Conservation (phyloP, 2,888 invertebrate species). For the Acanthosepion lycidas region DNA sequence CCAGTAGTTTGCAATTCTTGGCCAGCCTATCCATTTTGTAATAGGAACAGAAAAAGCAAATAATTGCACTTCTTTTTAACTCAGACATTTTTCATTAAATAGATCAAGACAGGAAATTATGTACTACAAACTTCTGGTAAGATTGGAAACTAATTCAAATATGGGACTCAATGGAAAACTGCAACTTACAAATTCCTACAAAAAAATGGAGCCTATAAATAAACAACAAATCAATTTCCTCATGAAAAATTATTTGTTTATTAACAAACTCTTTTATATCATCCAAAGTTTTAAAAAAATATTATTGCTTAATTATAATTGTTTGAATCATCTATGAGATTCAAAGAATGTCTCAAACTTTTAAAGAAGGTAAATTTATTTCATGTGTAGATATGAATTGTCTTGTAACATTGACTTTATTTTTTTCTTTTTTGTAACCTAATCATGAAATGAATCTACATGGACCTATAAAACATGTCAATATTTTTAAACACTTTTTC, state of each 20-base stretch:
- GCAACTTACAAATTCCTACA: too few relatives aligned
- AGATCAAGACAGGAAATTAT: too few relatives aligned
- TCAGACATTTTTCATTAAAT: too few relatives aligned
- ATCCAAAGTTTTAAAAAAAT: background rate
- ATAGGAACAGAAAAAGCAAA: too few relatives aligned
- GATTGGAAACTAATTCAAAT: too few relatives aligned
- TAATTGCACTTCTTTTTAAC: too few relatives aligned
- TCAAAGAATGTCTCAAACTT: background rate
- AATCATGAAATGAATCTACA: background rate
- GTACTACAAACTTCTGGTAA: too few relatives aligned
- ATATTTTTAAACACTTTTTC: background rate
- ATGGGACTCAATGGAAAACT: too few relatives aligned
- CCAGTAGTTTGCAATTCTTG: too few relatives aligned
- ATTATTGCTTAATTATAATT: background rate
- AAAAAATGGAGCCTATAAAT: background rate
- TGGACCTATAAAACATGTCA: background rate
- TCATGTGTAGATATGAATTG: background rate
- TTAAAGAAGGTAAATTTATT: background rate
- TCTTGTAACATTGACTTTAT: background rate
- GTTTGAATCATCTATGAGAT: background rate
- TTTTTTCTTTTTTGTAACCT: background rate
- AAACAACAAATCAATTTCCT: background rate
- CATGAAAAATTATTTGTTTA: background rate
- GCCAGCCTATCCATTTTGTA: too few relatives aligned
- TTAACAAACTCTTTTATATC: background rate